Base-by-base conservation (phyloP, 2,888 invertebrate species). In the Hymenopus coronatus region DNA sequence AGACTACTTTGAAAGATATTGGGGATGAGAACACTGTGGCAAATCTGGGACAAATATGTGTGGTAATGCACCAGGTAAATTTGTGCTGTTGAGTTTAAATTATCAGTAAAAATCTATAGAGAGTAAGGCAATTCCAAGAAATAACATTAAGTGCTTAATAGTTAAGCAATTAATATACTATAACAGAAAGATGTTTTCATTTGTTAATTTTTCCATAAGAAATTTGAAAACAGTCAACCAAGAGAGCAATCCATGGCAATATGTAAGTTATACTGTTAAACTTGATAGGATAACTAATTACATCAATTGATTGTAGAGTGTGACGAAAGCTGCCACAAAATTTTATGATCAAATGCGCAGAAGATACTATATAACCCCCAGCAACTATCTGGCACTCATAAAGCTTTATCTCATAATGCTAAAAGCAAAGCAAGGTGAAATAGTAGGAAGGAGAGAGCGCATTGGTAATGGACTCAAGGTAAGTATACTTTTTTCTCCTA, bases 291-390 rank as follows among this genome's bases (percentile, higher is more conserved):
- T 70, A 14, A 70, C 3, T 70, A 70, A 70, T 70, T 70, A 70
- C 20, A 20, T 8, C 20, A 1, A 20, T 40, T 70, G 83, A 70
- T 91, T 90, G 90, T 91, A 97, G 96, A 97, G 97, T 91, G 98
- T 98, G 0, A 97, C 97, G 92, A 93, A 94, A 33, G 97, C 96
- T 95, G 97, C 98, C 0, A 95, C 95, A 27, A 94, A 95, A 83
- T 96, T 97, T 92, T 98, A 96, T 92, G 94, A 95, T 83, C 98
- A 98, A 94, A 96, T 97, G 96, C 95, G 97, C 90, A 94, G 98
- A 0, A 96, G 96, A 92, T 98, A 97, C 93, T 98, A 98, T 93
- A 98, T 98, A 3, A 98, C 98, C 0, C 98, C 98, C 0, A 98
- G 98, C 92, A 98, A 97, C 92, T 98, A 98, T 92, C 94, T 98